phyloP scores from a whole-genome alignment of 2,113 vertebrate genomes.

The Ivindomyrus marchei region DNA sequence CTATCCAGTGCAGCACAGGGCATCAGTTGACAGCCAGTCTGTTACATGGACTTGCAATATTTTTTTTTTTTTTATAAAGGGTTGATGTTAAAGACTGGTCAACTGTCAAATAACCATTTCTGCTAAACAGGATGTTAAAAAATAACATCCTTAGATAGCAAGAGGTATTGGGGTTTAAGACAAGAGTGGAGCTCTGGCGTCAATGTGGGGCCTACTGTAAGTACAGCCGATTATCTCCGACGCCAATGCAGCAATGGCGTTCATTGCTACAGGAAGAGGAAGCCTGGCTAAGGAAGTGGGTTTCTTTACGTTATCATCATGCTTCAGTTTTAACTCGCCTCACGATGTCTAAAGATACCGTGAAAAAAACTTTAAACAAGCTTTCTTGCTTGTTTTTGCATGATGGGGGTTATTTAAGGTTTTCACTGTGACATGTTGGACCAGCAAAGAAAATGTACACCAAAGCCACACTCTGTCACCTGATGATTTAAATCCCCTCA shows the following conservation, averaged over 20 bases:
- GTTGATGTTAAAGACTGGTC: background rate
- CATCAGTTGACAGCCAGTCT: background rate
- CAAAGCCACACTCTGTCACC: background rate
- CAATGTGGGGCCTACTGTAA: background rate
- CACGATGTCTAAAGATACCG: background rate
- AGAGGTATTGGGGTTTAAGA: background rate
- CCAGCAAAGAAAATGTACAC: background rate
- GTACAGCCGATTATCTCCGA: conserved; percentile 32
- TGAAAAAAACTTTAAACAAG: background rate
- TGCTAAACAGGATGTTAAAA: background rate
- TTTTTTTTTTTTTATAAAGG: background rate
- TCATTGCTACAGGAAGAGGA: conserved; percentile 44
- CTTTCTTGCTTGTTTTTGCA: background rate
- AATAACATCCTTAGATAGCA: background rate
- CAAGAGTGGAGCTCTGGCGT: background rate
- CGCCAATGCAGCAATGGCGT: background rate
- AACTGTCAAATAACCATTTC: background rate
- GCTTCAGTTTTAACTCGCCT: background rate
- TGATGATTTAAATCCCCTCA: background rate
- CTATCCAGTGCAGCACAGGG: background rate
- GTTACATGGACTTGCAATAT: background rate
- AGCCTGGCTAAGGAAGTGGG: conserved; percentile 56
- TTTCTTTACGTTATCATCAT: conserved; percentile 20
- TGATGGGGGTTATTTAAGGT: background rate
- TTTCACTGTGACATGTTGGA: background rate